Percentiles rank a stretch among this genome's conserved stretches.
Conservation (phyloP, 2,888 invertebrate species). For the Apamea anceps region DNA sequence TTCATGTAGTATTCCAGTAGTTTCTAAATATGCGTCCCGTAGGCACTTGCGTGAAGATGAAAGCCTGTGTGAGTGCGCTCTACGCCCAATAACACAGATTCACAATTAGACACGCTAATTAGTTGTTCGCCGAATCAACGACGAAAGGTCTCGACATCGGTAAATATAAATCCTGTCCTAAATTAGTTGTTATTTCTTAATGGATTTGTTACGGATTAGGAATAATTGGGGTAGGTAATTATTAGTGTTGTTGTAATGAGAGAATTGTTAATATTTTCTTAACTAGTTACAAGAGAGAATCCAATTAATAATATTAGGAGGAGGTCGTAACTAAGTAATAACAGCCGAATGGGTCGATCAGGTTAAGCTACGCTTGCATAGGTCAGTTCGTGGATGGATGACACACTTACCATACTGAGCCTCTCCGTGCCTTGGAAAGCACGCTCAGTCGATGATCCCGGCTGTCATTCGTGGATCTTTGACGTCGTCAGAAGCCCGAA, state of each 20-base stretch:
- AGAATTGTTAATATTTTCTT: neutral
- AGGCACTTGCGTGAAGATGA: slow-evolving; percentile 30
- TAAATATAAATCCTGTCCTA: neutral
- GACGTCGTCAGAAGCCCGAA: too few relatives aligned
- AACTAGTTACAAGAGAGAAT: neutral
- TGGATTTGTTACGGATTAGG: slow-evolving; percentile 1
- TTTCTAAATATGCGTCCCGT: slow-evolving; percentile 21
- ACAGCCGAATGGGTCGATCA: neutral
- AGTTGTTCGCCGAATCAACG: slow-evolving; percentile 39
- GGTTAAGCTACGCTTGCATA: neutral
- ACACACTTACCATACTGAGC: too few relatives aligned
- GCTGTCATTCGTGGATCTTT: neutral
- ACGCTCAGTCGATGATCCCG: neutral
- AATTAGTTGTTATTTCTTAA: neutral
- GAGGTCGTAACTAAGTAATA: neutral
- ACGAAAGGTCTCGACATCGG: slow-evolving; percentile 21
- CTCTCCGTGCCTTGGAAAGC: neutral
- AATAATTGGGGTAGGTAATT: neutral
- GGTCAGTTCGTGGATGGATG: neutral
- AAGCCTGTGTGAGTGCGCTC: slow-evolving; percentile 32
- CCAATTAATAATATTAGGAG: neutral
- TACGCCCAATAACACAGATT: slow-evolving; percentile 51
- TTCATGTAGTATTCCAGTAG: neutral
- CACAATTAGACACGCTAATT: slow-evolving; percentile 59
- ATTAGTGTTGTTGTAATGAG: neutral